phyloP scores from a whole-genome alignment of 2,888 invertebrate species.

The Azorinus chamasolen region DNA sequence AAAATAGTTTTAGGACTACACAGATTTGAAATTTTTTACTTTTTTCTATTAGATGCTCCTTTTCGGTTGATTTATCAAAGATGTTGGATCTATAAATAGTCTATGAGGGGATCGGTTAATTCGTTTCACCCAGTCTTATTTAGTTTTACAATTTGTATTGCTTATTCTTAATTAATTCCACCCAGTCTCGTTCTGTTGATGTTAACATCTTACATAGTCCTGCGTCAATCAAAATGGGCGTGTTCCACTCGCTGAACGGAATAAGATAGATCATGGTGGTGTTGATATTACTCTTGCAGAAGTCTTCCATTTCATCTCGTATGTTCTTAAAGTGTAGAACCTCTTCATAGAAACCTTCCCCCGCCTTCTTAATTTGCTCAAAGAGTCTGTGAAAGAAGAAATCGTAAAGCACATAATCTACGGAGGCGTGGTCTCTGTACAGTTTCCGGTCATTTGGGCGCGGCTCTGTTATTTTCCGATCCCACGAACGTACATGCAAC shows the following conservation, averaged over 20 bases:
- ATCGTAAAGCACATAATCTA: conserved; percentile 68
- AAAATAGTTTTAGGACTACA: no score
- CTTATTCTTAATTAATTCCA: conserved; percentile 43
- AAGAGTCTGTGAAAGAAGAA: conserved; percentile 62
- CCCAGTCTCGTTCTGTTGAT: conserved; percentile 59
- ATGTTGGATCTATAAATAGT: no score
- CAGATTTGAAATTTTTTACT: no score
- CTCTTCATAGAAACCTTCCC: conserved; percentile 62
- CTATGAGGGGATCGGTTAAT: no score
- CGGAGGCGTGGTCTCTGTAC: conserved; percentile 50
- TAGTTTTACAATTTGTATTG: conserved; percentile 31
- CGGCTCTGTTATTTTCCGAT: conserved; percentile 53
- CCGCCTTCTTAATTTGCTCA: conserved; percentile 57
- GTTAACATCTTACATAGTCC: conserved; percentile 47
- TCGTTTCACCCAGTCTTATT: no score
- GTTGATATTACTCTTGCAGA: conserved; percentile 61
- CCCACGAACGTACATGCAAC: conserved; percentile 61
- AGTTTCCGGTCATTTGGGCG: conserved; percentile 49
- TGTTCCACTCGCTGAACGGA: conserved; percentile 40
- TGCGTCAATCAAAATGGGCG: conserved; percentile 32
- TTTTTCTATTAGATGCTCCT: no score
- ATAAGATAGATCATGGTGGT: conserved; percentile 41
- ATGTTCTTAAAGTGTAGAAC: conserved; percentile 62
- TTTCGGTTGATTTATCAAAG: no score
- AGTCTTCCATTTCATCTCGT: conserved; percentile 58